Conservation (phyloP, 2,888 invertebrate genomes). For the Diplazon laetatorius region DNA sequence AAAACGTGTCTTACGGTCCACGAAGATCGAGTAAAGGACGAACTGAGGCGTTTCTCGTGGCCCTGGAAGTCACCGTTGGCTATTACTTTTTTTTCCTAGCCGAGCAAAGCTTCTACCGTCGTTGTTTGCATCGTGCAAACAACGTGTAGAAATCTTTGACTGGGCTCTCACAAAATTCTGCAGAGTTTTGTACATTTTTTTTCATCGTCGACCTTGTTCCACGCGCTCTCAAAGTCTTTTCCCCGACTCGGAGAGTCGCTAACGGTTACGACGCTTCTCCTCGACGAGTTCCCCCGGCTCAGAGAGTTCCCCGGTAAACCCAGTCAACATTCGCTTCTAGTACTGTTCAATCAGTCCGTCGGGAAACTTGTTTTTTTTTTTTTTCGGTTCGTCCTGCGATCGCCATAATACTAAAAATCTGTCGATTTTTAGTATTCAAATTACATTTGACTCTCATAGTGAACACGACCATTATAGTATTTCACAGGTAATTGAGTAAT, state of each 20-base stretch:
- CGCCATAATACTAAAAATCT: neutral
- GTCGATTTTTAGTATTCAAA: neutral
- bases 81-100: no score
- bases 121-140: no score
- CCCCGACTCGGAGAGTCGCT: neutral
- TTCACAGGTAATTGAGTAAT: conserved; percentile 24
- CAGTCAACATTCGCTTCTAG: conserved; percentile 33
- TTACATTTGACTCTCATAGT: neutral
- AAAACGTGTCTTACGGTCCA: no score
- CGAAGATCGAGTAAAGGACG: no score
- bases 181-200: no score
- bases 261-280: neutral
- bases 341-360: conserved; percentile 11
- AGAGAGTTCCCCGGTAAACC: neutral
- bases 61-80: no score
- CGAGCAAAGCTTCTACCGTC: no score
- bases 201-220: no score
- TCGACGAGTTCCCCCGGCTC: neutral
- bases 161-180: no score
- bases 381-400: neutral
- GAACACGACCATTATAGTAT: neutral
- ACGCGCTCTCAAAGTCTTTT: conserved; percentile 4
- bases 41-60: no score
- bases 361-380: conserved; percentile 3
- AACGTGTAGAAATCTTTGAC: no score